Conservation (phyloP, 2,797 vertebrate genomes). For the Dicrostonyx torquatus region DNA sequence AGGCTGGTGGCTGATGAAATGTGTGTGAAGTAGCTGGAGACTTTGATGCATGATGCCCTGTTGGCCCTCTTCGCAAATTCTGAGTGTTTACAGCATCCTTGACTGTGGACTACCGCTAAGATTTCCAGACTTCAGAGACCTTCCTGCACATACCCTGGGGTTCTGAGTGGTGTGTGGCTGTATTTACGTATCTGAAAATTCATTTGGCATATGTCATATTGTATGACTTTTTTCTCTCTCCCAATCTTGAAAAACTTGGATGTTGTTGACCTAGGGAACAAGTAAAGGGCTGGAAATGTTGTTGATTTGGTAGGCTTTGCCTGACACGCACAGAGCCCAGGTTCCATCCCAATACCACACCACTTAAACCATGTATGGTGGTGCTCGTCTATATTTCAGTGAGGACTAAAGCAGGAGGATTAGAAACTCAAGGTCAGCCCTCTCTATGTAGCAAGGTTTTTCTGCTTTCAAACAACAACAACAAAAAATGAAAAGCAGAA, state of each 20-base stretch:
- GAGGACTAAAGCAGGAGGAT: not conserved
- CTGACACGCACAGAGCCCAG: not conserved
- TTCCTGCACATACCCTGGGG: accelerated
- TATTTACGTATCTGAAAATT: not conserved
- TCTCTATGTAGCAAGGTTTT: not conserved
- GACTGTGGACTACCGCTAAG: not conserved
- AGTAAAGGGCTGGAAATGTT: too few species aligned
- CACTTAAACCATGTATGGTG: not conserved
- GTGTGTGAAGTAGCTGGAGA: not conserved
- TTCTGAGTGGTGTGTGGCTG: not conserved
- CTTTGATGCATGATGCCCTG: not conserved
- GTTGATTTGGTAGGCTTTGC: not conserved
- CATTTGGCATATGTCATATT: not conserved
- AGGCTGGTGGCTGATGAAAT: not conserved
- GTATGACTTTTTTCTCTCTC: not conserved
- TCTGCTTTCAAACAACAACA: not conserved
- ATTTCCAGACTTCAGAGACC: not conserved
- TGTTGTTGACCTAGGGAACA: not conserved
- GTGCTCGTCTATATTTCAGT: not conserved
- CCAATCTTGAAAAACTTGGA: not conserved
- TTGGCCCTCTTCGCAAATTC: not conserved
- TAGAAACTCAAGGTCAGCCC: not conserved
- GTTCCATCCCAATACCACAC: not conserved
- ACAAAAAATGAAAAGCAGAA: not conserved
- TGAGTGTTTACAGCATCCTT: accelerated